Evolutionary conservation across 2,797 vertebrate species (phyloP), one percentile per base, ranked within the genome.

Genomic region (Sciurus vulgaris): DNA sequence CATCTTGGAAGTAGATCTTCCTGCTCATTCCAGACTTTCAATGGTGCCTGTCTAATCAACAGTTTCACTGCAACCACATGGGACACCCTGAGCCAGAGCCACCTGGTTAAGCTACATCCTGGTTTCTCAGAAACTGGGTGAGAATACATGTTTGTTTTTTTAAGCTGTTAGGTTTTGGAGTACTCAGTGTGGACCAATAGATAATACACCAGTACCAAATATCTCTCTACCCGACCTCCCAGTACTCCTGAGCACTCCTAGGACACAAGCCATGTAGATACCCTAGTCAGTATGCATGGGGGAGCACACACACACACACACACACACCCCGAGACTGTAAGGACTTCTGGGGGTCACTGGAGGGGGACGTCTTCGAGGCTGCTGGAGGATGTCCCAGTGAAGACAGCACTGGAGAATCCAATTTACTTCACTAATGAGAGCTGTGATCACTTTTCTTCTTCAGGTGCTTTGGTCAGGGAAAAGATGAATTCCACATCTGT

Each of bases 161-260:
- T 2, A 67, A 22, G n/a, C 47, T 17, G 47, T 18, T 56, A 11
- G 24, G 7, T n/a, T 41, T 44, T 17, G 47, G 47, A 26, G 9
- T 67, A 9, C 24, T 51, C 35, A 44, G 59, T 38, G 15, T n/a
- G 44, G n/a, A n/a, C 33, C 44, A 28, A 0, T 15, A 79, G 41
- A 38, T n/a, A 56, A n/a, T 3, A 41, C 30, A 8, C 13, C 26
- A 3, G 35, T 30, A 28, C 63, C 65, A 3, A 2, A 3, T 56
- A 41, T 82, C n/a, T 65, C 47, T n/a, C 35, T 15, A 13, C 28
- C 11, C 35, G 3, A 11, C 15, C 7, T 24, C 7, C 26, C 63
- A 33, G 41, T 1, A 20, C 26, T 5, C n/a, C 7, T 0, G 0
- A 15, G 20, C 47, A 28, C 35, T 67, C 10, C 28, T 2, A 0